These are phyloP conservation scores for Hozukius guyotensis DNA, from an alignment of 2,797 vertebrate genomes.

Conservation along the genomic window DNA sequence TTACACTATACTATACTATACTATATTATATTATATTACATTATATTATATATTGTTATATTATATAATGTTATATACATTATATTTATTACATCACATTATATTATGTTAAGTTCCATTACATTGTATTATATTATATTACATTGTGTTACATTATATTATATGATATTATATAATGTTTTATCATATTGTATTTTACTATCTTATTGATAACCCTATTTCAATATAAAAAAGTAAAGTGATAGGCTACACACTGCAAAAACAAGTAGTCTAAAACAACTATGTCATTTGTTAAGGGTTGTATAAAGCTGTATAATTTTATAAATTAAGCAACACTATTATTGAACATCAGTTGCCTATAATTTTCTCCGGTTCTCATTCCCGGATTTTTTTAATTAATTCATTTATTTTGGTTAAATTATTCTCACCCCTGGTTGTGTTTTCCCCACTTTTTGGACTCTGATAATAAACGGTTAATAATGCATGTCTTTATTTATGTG, in stretches of 20 bases:
- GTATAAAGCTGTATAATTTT: background rate
- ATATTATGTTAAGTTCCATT: too few relatives aligned
- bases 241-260: background rate
- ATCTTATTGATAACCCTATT: background rate
- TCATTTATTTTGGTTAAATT: background rate
- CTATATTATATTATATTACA: too few relatives aligned
- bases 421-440: background rate
- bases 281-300: too few relatives aligned
- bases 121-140: too few relatives aligned
- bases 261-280: background rate
- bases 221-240: background rate
- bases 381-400: background rate
- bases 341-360: background rate
- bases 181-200: too few relatives aligned
- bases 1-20: rapidly evolving
- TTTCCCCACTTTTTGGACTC: background rate
- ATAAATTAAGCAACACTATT: background rate
- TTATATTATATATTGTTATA: too few relatives aligned
- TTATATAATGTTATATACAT: too few relatives aligned
- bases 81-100: too few relatives aligned
- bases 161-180: too few relatives aligned
- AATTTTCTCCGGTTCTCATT: background rate
- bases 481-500: too few relatives aligned
- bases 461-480: too few relatives aligned
- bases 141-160: too few relatives aligned